Evolutionary conservation across 2,888 invertebrate species (phyloP), one percentile per base, ranked within the genome.

Genomic region (Cremastinae sp.): DNA sequence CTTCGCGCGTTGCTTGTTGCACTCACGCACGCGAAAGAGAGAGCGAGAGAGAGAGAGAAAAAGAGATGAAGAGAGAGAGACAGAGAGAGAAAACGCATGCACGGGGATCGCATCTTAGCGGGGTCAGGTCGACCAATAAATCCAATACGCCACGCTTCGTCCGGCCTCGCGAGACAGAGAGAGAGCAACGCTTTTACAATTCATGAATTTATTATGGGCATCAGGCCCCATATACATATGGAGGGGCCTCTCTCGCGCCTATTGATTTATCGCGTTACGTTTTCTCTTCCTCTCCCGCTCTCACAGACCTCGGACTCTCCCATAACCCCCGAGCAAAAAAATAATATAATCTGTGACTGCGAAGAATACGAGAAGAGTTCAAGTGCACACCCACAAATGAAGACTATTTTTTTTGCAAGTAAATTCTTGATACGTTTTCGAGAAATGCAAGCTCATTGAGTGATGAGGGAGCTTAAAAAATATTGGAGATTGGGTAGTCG

Each of bases 121-220:
- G 85, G 88, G 88, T 88, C 88, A 88, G 87, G 88, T 88, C 87
- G 87, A 84, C 87, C 87, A 88, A 88, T 87, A 88, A 88, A 88
- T 88, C 87, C 87, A 88, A 88, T 87, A 86, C 84, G 86, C 88
- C 87, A 88, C 85, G 87, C 88, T 88, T 87, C 86, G 86, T 87
- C 86, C 86, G 68, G 81, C 82, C 82, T 66, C 75, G 22, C 62
- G 55, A 64, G 66, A 61, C 65, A 65, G 62, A 22, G 59, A 41
- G 20, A 41, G 22, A 43, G 22, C 12, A 85, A 87, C 86, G 85
- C 85, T 88, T 88, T 88, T 87, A 88, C 88, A 87, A 87, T 87
- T 88, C 88, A 87, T 88, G 87, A 88, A 88, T 88, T 88, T 88
- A 88, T 88, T 87, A 88, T 87, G 86, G 86, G 85, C 87, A 86